Percentiles rank a stretch among this genome's conserved stretches.
These are phyloP conservation scores for Lutjanus argentimaculatus DNA, from an alignment of 2,797 vertebrate species.

Conservation along the genomic window DNA sequence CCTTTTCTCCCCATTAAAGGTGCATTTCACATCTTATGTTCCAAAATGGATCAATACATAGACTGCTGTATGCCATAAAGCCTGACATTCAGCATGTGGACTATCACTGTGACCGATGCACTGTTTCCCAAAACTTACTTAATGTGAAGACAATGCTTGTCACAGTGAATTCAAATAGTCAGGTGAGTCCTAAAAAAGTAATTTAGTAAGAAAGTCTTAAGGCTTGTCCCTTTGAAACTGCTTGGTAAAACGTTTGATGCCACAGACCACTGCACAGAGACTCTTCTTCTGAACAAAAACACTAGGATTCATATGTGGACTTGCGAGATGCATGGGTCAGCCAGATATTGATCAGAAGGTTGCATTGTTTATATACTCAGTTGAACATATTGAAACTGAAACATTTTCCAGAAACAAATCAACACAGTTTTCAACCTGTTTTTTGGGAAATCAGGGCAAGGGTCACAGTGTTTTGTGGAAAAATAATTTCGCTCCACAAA, in stretches of 20 bases:
- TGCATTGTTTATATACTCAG: background rate
- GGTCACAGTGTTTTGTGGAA: constrained; percentile 23
- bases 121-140: constrained; percentile 41
- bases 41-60: constrained; percentile 41
- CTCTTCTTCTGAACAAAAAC: background rate
- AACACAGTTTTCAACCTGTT: background rate
- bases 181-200: constrained; percentile 40
- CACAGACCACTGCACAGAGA: constrained; percentile 17
- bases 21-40: constrained; percentile 54
- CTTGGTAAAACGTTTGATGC: constrained; percentile 35
- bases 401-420: background rate
- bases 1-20: constrained; percentile 61
- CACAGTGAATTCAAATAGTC: constrained; percentile 53
- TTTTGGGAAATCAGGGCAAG: constrained; percentile 36
- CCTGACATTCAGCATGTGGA: constrained; percentile 35
- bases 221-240: constrained; percentile 42
- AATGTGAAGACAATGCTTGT: constrained; percentile 43
- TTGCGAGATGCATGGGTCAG: background rate
- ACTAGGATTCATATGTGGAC: constrained; percentile 12
- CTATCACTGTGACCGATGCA: constrained; percentile 33
- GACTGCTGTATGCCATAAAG: constrained; percentile 35
- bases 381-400: background rate
- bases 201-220: constrained; percentile 46
- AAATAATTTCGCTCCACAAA: constrained; percentile 30
- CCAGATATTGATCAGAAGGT: background rate